Percentiles rank a stretch among this genome's conserved stretches.
phyloP scores from a whole-genome alignment of 2,797 vertebrate genomes.

The Microctenopoma stevenorrisi region DNA sequence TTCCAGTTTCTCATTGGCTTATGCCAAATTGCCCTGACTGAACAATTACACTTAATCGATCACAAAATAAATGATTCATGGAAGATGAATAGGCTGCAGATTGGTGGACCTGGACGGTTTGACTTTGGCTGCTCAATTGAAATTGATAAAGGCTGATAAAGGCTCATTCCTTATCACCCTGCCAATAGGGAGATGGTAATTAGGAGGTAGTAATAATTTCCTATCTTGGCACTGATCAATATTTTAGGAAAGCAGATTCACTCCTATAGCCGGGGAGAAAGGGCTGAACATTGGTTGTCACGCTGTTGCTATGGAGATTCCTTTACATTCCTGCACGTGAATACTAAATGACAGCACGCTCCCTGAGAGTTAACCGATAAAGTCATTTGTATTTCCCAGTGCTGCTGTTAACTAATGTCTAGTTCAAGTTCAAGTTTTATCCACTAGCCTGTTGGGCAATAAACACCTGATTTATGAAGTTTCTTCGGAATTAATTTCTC shows the following conservation, averaged over 20 bases:
- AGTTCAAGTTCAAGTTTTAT: slow-evolving; percentile 67
- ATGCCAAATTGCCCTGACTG: slow-evolving; percentile 94
- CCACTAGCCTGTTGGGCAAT: slow-evolving; percentile 58
- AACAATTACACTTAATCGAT: slow-evolving; percentile 98
- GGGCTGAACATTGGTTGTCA: slow-evolving; percentile 72
- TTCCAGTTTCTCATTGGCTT: slow-evolving; percentile 93
- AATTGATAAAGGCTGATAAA: slow-evolving; percentile 95
- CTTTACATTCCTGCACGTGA: slow-evolving; percentile 80
- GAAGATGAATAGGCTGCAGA: slow-evolving; percentile 96
- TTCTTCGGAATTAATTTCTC: slow-evolving; percentile 80
- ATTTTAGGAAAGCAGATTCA: slow-evolving; percentile 90
- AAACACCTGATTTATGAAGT: slow-evolving; percentile 83
- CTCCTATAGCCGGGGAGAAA: slow-evolving; percentile 81
- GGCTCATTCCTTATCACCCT: slow-evolving; percentile 88
- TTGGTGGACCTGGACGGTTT: slow-evolving; percentile 90
- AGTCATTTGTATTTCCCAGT: slow-evolving; percentile 70
- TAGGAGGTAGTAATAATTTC: slow-evolving; percentile 93
- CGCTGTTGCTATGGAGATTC: slow-evolving; percentile 88
- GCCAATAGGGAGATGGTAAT: slow-evolving; percentile 93
- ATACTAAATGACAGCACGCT: slow-evolving; percentile 62
- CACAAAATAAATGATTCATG: slow-evolving; percentile 99
- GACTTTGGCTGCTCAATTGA: slow-evolving; percentile 92
- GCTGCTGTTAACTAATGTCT: slow-evolving; percentile 74
- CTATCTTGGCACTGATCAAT: slow-evolving; percentile 92
- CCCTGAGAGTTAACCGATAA: slow-evolving; percentile 70